Evolutionary conservation across 2,888 invertebrate species (phyloP).

Genomic region (Linnaemya tessellans): DNA sequence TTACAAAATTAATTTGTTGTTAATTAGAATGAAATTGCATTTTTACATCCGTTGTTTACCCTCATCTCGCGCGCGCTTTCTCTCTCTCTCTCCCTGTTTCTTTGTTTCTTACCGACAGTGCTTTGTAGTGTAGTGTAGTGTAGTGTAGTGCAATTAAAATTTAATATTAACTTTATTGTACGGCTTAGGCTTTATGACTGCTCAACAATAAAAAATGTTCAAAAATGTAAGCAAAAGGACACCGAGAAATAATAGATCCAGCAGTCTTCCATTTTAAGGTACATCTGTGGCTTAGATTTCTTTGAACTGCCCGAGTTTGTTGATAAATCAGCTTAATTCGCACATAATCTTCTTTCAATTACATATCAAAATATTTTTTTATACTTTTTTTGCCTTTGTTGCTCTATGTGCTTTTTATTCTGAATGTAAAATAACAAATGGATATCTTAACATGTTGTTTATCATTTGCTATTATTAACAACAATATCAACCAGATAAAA

Average conservation of each 20-base stretch:
- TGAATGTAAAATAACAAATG: slow-evolving; percentile 24
- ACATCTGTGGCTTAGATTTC: neutral
- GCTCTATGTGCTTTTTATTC: neutral
- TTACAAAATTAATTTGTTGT: slow-evolving; percentile 68
- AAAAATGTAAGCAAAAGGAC: neutral
- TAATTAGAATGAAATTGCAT: slow-evolving; percentile 64
- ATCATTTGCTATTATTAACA: slow-evolving; percentile 62
- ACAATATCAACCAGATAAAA: neutral
- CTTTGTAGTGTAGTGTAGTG: too few species aligned
- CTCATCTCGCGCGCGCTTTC: too few species aligned
- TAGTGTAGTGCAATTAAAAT: neutral
- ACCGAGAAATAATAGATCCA: too few species aligned
- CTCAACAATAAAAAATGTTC: too few species aligned
- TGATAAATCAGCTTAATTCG: neutral
- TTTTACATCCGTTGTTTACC: too few species aligned
- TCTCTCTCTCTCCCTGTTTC: too few species aligned
- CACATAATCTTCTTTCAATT: slow-evolving; percentile 34
- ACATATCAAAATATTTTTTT: slow-evolving; percentile 12
- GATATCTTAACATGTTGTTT: slow-evolving; percentile 50
- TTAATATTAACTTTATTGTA: neutral
- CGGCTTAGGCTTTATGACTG: too few species aligned
- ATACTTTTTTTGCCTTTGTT: neutral
- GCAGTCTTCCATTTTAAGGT: too few species aligned
- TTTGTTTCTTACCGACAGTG: too few species aligned
- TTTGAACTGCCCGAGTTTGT: neutral